These are phyloP conservation scores for Steinernema khuongi DNA, from an alignment of 1,140 invertebrate genomes.

Conservation along the genomic window DNA sequence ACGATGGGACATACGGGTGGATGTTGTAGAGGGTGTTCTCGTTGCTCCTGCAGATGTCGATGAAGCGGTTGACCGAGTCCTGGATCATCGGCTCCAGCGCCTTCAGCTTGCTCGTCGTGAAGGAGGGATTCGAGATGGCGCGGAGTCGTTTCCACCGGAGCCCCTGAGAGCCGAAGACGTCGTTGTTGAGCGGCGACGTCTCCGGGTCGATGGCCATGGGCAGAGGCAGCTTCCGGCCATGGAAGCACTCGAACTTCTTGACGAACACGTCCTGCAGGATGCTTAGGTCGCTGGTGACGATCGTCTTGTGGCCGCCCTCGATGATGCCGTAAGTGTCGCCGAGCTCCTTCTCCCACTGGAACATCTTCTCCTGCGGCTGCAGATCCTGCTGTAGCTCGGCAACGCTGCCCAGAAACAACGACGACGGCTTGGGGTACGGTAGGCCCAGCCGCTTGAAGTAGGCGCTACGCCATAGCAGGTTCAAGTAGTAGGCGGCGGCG, in stretches of 20 bases:
- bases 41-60: conserved; percentile 37
- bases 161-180: conserved; percentile 50
- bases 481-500: neutral
- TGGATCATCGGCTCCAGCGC: conserved; percentile 53
- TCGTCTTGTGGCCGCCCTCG: conserved; percentile 51
- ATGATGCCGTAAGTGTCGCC: conserved; percentile 60
- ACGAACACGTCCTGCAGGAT: conserved; percentile 61
- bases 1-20: conserved; percentile 26
- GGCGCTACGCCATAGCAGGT: neutral
- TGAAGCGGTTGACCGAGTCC: conserved; percentile 42
- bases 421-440: neutral
- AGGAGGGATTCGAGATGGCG: conserved; percentile 60
- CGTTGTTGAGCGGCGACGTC: conserved; percentile 22
- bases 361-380: neutral
- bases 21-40: conserved; percentile 24
- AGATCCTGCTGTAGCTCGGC: neutral
- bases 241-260: conserved; percentile 62
- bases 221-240: conserved; percentile 56
- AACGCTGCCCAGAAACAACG: neutral
- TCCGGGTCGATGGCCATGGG: conserved; percentile 23
- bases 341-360: conserved; percentile 44
- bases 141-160: conserved; percentile 60
- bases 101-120: conserved; percentile 60
- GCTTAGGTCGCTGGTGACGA: conserved; percentile 60
- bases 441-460: neutral